Evolutionary conservation across 1,140 invertebrate genomes (phyloP), one percentile per base, ranked within the genome.

Genomic region (Drosophila sulfurigaster): DNA sequence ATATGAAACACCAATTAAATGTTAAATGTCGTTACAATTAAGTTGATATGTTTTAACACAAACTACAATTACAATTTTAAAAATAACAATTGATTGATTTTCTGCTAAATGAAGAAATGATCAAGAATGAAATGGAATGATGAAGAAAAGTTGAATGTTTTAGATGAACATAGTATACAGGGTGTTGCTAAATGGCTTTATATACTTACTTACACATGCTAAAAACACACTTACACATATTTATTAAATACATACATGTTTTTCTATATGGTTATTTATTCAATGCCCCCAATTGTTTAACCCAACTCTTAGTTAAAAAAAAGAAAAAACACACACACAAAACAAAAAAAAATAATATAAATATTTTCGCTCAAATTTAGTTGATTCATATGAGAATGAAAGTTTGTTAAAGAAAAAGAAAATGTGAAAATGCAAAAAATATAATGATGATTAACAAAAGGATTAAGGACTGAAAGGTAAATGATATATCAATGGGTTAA

Each of bases 21-120:
- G 83, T 88, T 88, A 83, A 88, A 87, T 88, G 83, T 87, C 83
- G 83, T 88, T 88, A 83, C 45, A 89, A 89, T 88, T 87, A 87
- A 88, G 83, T 87, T 83, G 79, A 71, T 88, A 86, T 79, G 85
- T 83, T 83, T 87, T 88, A 86, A 54, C 28, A 79, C 78, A 51
- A 82, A 82, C 75, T 78, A 87, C 48, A 73, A 73, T 58, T 78
- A 82, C 48, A 73, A 73, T 58, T 52, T 68, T 16, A 60, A 54
- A 32, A 38, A 25, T 25, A 38, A 54, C n/a, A 54, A 54, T 54
- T 68, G 68, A 76, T 49, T 71, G 60, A 65, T 73, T 66, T 78
- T 70, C 80, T 78, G 70, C 75, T 69, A 71, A 71, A 46, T 46
- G 25, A 70, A 8, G 20, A 68, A 51, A 58, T 46, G 30, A 43